Evolutionary conservation across 2,113 vertebrate genomes (phyloP).

Genomic region (Prionailurus viverrinus): DNA sequence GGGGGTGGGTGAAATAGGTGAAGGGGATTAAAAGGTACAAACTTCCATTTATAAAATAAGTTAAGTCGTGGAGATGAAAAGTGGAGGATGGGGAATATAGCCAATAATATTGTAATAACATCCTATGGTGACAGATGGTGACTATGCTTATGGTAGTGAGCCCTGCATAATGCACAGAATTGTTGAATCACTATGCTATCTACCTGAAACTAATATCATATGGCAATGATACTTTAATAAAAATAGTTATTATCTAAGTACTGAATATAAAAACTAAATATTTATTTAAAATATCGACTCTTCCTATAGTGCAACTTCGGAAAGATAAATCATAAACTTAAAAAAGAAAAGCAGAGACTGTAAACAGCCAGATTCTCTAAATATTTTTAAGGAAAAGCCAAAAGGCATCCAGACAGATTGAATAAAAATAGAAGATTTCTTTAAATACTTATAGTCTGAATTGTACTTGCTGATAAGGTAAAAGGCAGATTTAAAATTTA

Average conservation of each 20-base stretch:
- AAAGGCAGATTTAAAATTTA: conserved; percentile 47
- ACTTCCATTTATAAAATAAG: neutral
- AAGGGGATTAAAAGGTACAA: neutral
- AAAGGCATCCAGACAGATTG: conserved; percentile 18
- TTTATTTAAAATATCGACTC: neutral
- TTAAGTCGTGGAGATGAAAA: neutral
- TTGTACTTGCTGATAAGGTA: conserved; percentile 51
- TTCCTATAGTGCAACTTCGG: neutral
- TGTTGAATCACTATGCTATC: neutral
- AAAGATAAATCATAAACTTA: neutral
- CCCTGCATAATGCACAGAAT: neutral
- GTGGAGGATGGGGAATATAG: neutral
- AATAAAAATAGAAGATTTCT: conserved; percentile 39
- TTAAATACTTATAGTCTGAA: conserved; percentile 46
- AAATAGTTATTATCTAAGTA: neutral
- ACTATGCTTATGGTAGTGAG: neutral
- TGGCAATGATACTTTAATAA: neutral
- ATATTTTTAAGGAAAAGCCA: conserved; percentile 47
- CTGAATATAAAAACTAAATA: neutral
- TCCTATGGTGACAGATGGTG: neutral
- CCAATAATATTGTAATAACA: neutral
- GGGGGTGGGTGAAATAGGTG: neutral
- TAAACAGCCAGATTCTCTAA: neutral
- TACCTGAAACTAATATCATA: neutral
- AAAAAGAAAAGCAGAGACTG: neutral